Conservation (phyloP, 2,113 vertebrate genomes). For the Trematomus loennbergii region DNA sequence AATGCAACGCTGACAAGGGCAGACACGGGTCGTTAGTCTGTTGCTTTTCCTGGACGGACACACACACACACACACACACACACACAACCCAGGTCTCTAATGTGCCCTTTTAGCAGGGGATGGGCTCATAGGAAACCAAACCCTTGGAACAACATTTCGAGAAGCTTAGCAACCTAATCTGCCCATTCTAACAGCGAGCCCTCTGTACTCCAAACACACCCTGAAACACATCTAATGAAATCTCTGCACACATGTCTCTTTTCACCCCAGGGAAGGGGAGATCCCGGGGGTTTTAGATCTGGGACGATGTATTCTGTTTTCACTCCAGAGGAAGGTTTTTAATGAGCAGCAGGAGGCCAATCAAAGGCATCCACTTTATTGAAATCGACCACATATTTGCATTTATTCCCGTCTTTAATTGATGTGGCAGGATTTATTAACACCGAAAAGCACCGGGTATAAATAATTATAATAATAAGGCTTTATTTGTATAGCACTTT, state of each 20-base stretch:
- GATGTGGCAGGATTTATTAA: conserved; percentile 9
- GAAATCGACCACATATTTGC: background rate
- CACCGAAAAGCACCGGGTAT: background rate
- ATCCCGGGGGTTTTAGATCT: conserved; percentile 9
- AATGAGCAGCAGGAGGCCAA: conserved; percentile 35
- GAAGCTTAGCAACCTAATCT: conserved; percentile 58
- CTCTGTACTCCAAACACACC: conserved; percentile 42
- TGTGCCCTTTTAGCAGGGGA: conserved; percentile 41
- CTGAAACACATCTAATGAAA: conserved; percentile 55
- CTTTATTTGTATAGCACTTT: too few relatives aligned
- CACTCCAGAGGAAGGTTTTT: conserved; percentile 22
- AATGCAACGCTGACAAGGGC: conserved; percentile 37
- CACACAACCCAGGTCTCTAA: background rate
- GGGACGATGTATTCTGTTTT: conserved; percentile 10
- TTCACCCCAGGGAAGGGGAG: background rate
- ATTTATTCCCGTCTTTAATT: too few relatives aligned
- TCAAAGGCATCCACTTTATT: conserved; percentile 25
- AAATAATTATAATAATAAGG: background rate
- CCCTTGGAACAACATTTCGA: conserved; percentile 37
- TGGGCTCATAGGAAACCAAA: conserved; percentile 46
- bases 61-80: background rate
- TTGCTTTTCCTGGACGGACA: conserved; percentile 23
- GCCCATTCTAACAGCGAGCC: conserved; percentile 32
- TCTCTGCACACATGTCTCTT: conserved; percentile 16
- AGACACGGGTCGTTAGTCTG: conserved; percentile 30